Conservation (phyloP, 2,888 invertebrate genomes). For the Hirtodrosophila histrioides region DNA sequence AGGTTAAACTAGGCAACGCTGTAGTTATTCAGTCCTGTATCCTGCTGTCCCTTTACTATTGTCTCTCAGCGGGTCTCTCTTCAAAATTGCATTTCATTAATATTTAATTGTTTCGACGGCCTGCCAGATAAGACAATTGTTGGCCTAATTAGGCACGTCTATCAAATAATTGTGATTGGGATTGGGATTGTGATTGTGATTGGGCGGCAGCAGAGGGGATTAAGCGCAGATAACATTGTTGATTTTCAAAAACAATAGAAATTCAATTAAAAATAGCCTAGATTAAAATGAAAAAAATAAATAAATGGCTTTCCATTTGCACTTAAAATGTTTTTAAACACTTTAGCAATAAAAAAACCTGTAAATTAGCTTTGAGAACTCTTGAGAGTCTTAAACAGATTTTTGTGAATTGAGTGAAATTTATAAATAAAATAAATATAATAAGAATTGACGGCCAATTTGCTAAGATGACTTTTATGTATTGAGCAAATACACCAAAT, state of each 20-base stretch:
- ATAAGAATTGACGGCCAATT: no score
- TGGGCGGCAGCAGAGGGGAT: background rate
- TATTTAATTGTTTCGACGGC: conserved; percentile 63
- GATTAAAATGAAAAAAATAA: no score
- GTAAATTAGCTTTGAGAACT: no score
- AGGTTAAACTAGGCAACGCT: conserved; percentile 52
- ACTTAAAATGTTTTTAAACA: no score
- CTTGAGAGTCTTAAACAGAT: no score
- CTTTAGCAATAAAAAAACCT: no score
- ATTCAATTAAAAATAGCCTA: no score
- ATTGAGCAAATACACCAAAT: no score
- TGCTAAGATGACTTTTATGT: no score
- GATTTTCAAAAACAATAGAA: background rate
- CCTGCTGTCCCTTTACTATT: conserved; percentile 15
- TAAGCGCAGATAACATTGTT: conserved; percentile 6
- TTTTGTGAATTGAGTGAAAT: no score
- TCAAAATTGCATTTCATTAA: conserved; percentile 60
- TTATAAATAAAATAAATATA: no score
- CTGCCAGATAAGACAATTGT: conserved; percentile 52
- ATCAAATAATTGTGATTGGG: conserved; percentile 46
- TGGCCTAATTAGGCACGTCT: conserved; percentile 60
- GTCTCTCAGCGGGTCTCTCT: conserved; percentile 7
- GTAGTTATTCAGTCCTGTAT: conserved; percentile 24
- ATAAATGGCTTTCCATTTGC: no score
- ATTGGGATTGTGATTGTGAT: conserved; percentile 36